Percentiles rank a stretch among this genome's conserved stretches.
These are phyloP conservation scores for Campoplex nolae DNA, from an alignment of 2,888 invertebrate genomes.

Conservation along the genomic window DNA sequence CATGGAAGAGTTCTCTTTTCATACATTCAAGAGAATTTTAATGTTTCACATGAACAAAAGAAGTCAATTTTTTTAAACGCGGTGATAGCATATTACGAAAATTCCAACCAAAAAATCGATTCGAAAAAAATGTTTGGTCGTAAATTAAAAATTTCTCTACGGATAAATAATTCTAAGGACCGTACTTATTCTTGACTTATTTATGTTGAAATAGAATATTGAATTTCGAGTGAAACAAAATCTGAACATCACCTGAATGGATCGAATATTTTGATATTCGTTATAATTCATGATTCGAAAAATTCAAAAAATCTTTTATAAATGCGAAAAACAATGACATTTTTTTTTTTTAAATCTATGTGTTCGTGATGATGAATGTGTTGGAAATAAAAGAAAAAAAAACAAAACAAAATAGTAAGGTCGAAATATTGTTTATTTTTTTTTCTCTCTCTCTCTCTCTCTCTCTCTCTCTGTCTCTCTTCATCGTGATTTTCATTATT, in stretches of 20 bases:
- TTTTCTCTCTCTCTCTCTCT: constrained; percentile 30
- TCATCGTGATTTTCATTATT: constrained; percentile 55
- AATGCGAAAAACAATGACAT: neutral
- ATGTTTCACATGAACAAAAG: neutral
- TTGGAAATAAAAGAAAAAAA: constrained; percentile 30
- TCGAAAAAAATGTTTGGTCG: neutral
- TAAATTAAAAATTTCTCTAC: neutral
- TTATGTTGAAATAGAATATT: neutral
- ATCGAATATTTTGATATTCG: neutral
- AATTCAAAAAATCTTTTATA: neutral
- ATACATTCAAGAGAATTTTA: neutral
- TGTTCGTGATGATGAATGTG: neutral
- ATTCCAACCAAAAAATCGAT: neutral
- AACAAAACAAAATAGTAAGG: constrained; percentile 49
- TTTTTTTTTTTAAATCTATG: neutral
- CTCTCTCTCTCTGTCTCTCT: constrained; percentile 15
- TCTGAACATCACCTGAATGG: neutral
- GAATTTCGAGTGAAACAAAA: neutral
- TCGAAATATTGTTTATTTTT: constrained; percentile 62
- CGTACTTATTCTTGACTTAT: neutral
- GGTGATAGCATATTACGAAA: neutral
- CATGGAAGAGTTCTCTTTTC: neutral
- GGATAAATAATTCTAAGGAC: neutral
- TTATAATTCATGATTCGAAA: neutral
- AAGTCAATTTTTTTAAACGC: neutral